Evolutionary conservation across 1,140 invertebrate genomes (phyloP).

Genomic region (Tetragnatha versicolor): DNA sequence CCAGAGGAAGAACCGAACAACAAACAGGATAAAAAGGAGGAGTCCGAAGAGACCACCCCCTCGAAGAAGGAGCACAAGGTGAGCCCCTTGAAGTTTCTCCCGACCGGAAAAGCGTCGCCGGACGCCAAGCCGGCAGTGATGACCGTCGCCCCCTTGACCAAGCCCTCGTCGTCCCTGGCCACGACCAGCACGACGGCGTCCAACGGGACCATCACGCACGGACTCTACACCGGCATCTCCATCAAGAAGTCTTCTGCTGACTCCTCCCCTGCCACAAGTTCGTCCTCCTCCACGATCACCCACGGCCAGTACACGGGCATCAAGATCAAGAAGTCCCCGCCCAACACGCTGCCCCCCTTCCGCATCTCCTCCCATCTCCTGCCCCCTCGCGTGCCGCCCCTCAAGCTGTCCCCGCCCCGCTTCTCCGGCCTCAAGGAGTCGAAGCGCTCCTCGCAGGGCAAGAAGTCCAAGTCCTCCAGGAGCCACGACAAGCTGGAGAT

Average conservation of each 20-base stretch:
- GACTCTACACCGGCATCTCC: conserved; percentile 39
- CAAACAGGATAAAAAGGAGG: conserved; percentile 2
- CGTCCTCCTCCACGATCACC: background rate
- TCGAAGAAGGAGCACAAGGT: conserved; percentile 19
- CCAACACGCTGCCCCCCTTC: conserved; percentile 42
- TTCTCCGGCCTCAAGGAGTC: conserved; percentile 23
- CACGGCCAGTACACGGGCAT: conserved; percentile 10
- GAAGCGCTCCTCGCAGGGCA: background rate
- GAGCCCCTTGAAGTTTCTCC: conserved; percentile 9
- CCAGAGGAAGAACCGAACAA: background rate
- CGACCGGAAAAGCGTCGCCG: background rate
- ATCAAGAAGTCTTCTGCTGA: conserved; percentile 36
- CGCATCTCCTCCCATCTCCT: conserved; percentile 30
- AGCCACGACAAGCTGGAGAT: conserved; percentile 30
- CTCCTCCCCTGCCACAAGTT: background rate
- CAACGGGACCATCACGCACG: conserved; percentile 36
- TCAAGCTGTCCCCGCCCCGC: conserved; percentile 33
- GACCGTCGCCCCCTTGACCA: conserved; percentile 43
- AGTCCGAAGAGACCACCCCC: background rate
- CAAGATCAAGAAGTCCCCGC: conserved; percentile 20
- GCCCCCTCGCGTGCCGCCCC: conserved; percentile 37
- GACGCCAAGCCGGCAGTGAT: conserved; percentile 47
- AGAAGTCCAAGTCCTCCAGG: conserved; percentile 12
- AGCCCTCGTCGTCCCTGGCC: conserved; percentile 24
- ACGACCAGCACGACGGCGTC: conserved; percentile 27